Evolutionary conservation across 2,888 invertebrate species (phyloP), one percentile per base, ranked within the genome.

Genomic region (Sinelater perroti): DNA sequence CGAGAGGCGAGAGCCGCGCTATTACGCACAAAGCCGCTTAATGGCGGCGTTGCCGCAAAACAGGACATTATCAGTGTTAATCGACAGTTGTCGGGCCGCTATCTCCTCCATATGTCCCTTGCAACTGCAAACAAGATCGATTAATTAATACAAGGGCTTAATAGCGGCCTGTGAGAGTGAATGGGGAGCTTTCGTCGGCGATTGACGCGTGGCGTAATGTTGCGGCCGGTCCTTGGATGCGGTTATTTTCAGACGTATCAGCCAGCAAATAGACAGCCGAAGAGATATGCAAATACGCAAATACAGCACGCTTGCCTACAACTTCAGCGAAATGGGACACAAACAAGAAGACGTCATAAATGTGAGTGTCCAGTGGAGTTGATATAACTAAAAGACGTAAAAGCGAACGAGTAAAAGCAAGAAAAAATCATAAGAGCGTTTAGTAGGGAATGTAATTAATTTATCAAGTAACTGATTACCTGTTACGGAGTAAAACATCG

Each of bases 21-120:
- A 42, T 42, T 21, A 44, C 30, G 35, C 36, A 10, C 4, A 35
- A 49, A 24, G 24, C 20, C 11, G 8, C 35, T 8, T 14, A 35
- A 46, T 31, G 18, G 4, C 6, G 21, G 17, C 35, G n/a, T 24
- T 36, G 26, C 21, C 10, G 33, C 26, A 38, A 28, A 38, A 38
- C 38, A 28, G 6, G 28, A 49, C 38, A 21, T 49, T 51, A 57
- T 57, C 51, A 40, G 20, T 30, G 8, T 49, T 30, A 45, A 45
- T 33, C 44, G 24, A 40, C 35, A 54, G 24, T 49, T 50, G 44
- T 53, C 42, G 17, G 14, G 21, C 18, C 26, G 13, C 44, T 59
- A 59, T 54, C 58, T 59, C 11, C 2, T 7, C 45, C 50, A 50
- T 31, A 54, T 54, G 50, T n/a, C 26, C 14, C 7, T 54, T 35